Evolutionary conservation across 2,888 invertebrate genomes (phyloP).

Genomic region (Chloroclysta siterata): DNA sequence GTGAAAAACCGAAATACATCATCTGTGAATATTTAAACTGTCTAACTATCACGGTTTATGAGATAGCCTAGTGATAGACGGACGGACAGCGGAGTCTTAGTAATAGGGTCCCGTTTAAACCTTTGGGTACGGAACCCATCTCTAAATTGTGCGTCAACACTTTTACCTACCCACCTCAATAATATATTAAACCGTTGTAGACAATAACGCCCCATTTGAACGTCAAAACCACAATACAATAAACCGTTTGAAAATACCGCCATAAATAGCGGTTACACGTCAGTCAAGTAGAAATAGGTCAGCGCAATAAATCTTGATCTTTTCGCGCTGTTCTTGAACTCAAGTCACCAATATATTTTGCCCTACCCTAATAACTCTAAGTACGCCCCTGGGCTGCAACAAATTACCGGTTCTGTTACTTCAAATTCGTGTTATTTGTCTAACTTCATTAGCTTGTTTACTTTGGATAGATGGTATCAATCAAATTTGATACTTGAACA

Average conservation of each 20-base stretch:
- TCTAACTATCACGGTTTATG: too few relatives aligned
- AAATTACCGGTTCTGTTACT: constrained; percentile 10
- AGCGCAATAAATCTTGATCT: neutral
- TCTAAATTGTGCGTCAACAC: too few relatives aligned
- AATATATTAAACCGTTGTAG: too few relatives aligned
- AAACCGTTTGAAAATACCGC: too few relatives aligned
- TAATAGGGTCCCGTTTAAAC: too few relatives aligned
- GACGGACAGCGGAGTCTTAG: too few relatives aligned
- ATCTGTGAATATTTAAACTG: too few relatives aligned
- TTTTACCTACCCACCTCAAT: too few relatives aligned
- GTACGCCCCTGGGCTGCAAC: constrained; percentile 5
- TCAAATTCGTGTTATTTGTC: constrained; percentile 22
- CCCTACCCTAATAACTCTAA: constrained; percentile 12
- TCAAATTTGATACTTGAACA: neutral
- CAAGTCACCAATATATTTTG: constrained; percentile 1
- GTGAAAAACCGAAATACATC: too few relatives aligned
- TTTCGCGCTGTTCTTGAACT: constrained; percentile 17
- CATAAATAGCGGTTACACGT: neutral
- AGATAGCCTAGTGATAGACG: too few relatives aligned
- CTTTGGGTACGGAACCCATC: too few relatives aligned
- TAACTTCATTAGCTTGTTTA: constrained; percentile 18
- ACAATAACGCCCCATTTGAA: neutral
- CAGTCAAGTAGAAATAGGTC: neutral
- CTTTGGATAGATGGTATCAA: constrained; percentile 6
- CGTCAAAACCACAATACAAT: too few relatives aligned